Evolutionary conservation across 2,888 invertebrate genomes (phyloP).

Genomic region (Sylvicola cinctus): DNA sequence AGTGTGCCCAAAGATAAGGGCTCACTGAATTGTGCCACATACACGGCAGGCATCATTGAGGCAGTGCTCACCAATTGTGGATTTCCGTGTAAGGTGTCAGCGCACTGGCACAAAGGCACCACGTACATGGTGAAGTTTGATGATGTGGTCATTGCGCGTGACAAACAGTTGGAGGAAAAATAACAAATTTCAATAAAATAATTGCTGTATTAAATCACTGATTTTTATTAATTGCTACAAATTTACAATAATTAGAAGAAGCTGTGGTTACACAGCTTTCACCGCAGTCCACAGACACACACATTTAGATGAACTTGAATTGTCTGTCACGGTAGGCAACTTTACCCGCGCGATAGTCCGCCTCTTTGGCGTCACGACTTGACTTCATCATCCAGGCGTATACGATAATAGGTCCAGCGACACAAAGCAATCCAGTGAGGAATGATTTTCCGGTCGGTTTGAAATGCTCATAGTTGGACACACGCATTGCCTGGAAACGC

Average conservation of each 20-base stretch:
- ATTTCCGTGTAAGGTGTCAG: conserved; percentile 94
- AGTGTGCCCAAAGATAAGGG: conserved; percentile 97
- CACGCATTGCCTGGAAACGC: conserved; percentile 50
- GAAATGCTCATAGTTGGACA: conserved; percentile 41
- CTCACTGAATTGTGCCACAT: conserved; percentile 93
- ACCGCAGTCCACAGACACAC: neutral
- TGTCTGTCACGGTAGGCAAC: conserved; percentile 52
- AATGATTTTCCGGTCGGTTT: conserved; percentile 37
- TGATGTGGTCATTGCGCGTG: conserved; percentile 72
- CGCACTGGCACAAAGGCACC: conserved; percentile 98
- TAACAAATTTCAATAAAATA: conserved; percentile 22
- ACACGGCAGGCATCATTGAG: conserved; percentile 94
- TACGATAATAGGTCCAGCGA: conserved; percentile 33
- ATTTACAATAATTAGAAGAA: neutral
- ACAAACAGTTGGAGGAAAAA: conserved; percentile 79
- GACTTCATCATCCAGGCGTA: conserved; percentile 32
- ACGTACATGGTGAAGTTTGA: conserved; percentile 99
- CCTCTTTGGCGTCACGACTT: conserved; percentile 32
- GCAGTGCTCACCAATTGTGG: conserved; percentile 85
- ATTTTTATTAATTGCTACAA: conserved; percentile 2
- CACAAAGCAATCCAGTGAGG: conserved; percentile 27
- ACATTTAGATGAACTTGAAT: conserved; percentile 40
- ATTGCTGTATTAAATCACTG: conserved; percentile 3
- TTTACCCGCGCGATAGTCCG: conserved; percentile 42
- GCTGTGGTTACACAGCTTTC: neutral